Base-by-base conservation (phyloP, 2,797 vertebrate genomes). In the Protosalanx chinensis region DNA sequence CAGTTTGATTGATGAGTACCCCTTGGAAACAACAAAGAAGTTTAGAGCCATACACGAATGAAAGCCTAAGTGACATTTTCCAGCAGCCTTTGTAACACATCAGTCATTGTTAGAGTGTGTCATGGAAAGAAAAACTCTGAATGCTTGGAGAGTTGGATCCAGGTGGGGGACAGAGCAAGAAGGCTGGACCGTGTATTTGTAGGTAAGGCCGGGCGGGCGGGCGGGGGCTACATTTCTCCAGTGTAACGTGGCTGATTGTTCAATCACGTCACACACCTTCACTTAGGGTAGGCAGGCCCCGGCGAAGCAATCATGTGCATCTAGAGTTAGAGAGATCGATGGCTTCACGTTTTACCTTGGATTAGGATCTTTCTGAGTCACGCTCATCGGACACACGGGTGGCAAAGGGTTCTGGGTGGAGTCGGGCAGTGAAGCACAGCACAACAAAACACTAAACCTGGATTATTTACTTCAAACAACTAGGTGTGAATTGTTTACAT, bases 21-120 rank as follows among this genome's bases (percentile, higher is more conserved):
- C 51, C 5, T n/a, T 56, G 1, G 51, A 56, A 56, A 56, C 51
- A 56, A n/a, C 15, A 56, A 56, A 56, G 18, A 56, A 56, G 41
- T 46, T n/a, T 16, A 56, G 15, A n/a, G 51, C 18, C 15, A 56
- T 16, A 56, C 51, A 16, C 15, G 51, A 16, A 16, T 56, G 18
- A 56, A 56, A 56, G 51, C 18, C 18, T 10, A 56, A 56, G 51
- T 56, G 51, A n/a, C 51, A 56, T 56, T 81, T 82, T 87, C 81
- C 81, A 84, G 78, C 62, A 67, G 81, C 77, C 79, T 85, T 87
- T 84, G 81, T 82, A 78, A 82, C 68, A 83, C 82, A 87, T 90
- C 88, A 86, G 76, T 90, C 88, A 90, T 86, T 84, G 87, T 90
- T 90, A 86, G 81, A 80, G 72, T 78, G 77, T 79, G 85, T 85